phyloP scores from a whole-genome alignment of 2,113 vertebrate species.

The Asarcornis scutulata region DNA sequence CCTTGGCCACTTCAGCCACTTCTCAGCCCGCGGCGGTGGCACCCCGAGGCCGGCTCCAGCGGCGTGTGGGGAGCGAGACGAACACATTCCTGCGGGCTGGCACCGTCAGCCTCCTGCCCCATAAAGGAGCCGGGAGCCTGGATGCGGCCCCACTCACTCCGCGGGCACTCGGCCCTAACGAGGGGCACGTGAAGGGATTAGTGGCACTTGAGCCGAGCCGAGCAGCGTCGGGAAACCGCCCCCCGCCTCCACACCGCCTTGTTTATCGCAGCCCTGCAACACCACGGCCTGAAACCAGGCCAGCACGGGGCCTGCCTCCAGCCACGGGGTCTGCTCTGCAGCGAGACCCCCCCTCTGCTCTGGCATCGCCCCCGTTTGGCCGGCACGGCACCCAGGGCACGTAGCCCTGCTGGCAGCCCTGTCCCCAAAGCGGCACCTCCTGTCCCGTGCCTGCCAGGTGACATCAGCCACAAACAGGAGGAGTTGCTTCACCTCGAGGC shows the following conservation, averaged over 20 bases:
- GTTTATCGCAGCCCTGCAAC: neutral
- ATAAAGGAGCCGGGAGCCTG: slow-evolving; percentile 18
- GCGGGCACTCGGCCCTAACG: neutral
- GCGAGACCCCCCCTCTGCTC: neutral
- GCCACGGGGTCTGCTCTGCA: neutral
- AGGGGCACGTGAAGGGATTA: slow-evolving; percentile 11
- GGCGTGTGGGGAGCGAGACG: neutral
- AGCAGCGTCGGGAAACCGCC: fast-evolving
- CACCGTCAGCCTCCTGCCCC: neutral
- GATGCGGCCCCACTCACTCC: neutral
- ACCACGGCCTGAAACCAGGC: neutral
- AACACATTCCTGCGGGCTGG: slow-evolving; percentile 32
- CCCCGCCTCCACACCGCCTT: neutral
- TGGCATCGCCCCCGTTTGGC: neutral
- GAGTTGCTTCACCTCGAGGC: neutral
- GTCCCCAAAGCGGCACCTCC: neutral
- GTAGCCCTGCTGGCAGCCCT: neutral
- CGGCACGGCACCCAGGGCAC: fast-evolving
- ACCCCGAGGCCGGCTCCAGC: neutral
- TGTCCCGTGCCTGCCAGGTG: neutral
- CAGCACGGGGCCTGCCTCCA: neutral
- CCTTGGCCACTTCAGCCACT: slow-evolving; percentile 34
- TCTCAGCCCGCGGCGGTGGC: neutral
- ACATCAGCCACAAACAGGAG: neutral
- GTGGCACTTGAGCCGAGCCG: neutral